Base-by-base conservation (phyloP, 2,797 vertebrate species). In the Enoplosus armatus region DNA sequence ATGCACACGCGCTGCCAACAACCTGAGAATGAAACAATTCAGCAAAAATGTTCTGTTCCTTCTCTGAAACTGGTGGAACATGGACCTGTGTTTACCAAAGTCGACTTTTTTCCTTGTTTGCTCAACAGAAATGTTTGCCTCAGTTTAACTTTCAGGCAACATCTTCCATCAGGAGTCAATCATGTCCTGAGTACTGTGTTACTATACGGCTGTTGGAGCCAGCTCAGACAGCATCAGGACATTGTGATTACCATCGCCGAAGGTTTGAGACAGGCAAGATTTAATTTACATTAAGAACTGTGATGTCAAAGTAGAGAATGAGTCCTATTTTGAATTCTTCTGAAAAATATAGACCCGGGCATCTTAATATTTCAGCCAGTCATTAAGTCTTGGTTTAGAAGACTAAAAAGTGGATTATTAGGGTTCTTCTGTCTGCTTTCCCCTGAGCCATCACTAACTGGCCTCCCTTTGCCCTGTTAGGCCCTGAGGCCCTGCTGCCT, bases 401-500 rank as follows among this genome's bases (percentile, higher is more conserved):
- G 43, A 33, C 22, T 60, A 75, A 69, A 74, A 75, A 15, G 7
- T 26, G 12, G 16, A 61, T 80, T 72, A 48, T 45, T 79, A 11
- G 55, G n/a, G 14, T 54, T 80, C 51, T 53, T 62, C n/a, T 43
- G 8, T 66, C 41, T 35, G 26, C 26, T 72, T 39, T 56, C 53
- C 75, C 69, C 51, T 1, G 33, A 65, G 48, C 67, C 54, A 20
- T 72, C 33, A 16, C 64, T 78, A 73, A 79, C 77, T 72, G 71
- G 47, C 75, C 79, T 87, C 79, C 69, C 35, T 79, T 58, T 77
- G 75, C 75, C 84, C 82, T 72, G 43, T 69, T 26, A 62, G 78
- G 67, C 84, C 88, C 82, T 56, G 62, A 73, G 80, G 87, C 84
- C 80, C 85, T 53, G 78, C 64, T 69, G 50, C 70, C 64, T 69